A percentile compares a stretch with the other conserved stretches of the same genome.
Evolutionary conservation across 2,888 invertebrate species (phyloP).

Genomic region (Ornithoptera priamus): DNA sequence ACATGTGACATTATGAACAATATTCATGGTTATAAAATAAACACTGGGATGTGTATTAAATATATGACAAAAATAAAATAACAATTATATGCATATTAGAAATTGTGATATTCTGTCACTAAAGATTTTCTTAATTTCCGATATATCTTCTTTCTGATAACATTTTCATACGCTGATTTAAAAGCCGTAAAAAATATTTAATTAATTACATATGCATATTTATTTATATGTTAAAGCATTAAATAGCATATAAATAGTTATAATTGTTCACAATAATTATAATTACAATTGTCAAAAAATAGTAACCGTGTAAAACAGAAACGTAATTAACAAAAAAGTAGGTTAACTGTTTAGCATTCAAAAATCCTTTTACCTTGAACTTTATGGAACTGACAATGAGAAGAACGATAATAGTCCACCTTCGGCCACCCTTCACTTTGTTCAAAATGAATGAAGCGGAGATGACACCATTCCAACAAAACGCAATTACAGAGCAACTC

Average conservation of each 20-base stretch:
- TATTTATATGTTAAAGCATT: not conserved
- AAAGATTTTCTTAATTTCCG: too few relatives aligned
- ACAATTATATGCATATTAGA: too few relatives aligned
- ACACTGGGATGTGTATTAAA: too few relatives aligned
- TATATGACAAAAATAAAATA: too few relatives aligned
- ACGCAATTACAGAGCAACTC: constrained; percentile 31
- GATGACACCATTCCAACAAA: constrained; percentile 53
- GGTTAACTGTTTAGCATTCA: constrained; percentile 27
- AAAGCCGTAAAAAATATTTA: too few relatives aligned
- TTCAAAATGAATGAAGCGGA: constrained; percentile 41
- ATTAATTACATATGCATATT: too few relatives aligned
- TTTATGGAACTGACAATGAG: constrained; percentile 60
- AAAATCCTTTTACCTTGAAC: constrained; percentile 51
- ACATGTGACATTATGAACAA: too few relatives aligned
- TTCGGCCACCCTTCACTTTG: constrained; percentile 65
- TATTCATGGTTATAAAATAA: too few relatives aligned
- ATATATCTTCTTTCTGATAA: not conserved
- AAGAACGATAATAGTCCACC: constrained; percentile 58
- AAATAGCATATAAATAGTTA: not conserved
- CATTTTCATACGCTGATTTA: too few relatives aligned
- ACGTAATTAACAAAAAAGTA: constrained; percentile 39
- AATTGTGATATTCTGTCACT: too few relatives aligned
- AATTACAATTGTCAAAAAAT: not conserved
- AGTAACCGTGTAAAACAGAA: not conserved
- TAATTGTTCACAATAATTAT: not conserved